Percentiles rank a stretch among this genome's conserved stretches.
phyloP scores from a whole-genome alignment of 2,113 vertebrate species.

The Neolamprologus tretocephalus region DNA sequence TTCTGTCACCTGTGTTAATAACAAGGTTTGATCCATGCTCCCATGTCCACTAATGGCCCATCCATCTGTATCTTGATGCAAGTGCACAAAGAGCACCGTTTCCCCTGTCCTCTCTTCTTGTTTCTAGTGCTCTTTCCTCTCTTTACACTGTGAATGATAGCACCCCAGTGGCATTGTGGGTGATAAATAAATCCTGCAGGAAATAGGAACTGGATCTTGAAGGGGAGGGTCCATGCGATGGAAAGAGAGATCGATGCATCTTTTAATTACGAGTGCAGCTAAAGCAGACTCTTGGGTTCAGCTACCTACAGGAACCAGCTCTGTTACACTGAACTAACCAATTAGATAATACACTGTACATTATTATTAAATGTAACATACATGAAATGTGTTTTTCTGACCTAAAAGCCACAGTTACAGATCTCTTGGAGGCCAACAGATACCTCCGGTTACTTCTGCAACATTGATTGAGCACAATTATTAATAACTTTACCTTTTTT shows the following conservation, averaged over 20 bases:
- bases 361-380: slow-evolving; percentile 11
- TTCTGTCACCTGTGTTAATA: slow-evolving; percentile 41
- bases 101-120: slow-evolving; percentile 36
- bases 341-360: background rate
- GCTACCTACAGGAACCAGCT: slow-evolving; percentile 33
- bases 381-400: background rate
- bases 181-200: slow-evolving; percentile 68
- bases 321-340: slow-evolving; percentile 33
- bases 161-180: slow-evolving; percentile 55
- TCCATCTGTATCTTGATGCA: slow-evolving; percentile 49
- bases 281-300: slow-evolving; percentile 43
- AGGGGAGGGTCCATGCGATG: slow-evolving; percentile 10
- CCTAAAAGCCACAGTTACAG: background rate
- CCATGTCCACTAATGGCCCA: slow-evolving; percentile 56
- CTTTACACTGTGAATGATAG: slow-evolving; percentile 57
- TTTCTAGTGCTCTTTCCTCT: slow-evolving; percentile 49
- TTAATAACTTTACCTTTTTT: background rate
- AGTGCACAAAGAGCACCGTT: slow-evolving; percentile 48
- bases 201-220: slow-evolving; percentile 59
- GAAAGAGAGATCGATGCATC: slow-evolving; percentile 59
- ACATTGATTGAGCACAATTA: background rate
- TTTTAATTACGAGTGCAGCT: slow-evolving; percentile 67
- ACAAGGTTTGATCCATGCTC: slow-evolving; percentile 40
- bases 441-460: background rate
- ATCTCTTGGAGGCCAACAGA: background rate